Conservation (phyloP, 1,140 invertebrate species). For the Dinothrombium tinctorium region DNA sequence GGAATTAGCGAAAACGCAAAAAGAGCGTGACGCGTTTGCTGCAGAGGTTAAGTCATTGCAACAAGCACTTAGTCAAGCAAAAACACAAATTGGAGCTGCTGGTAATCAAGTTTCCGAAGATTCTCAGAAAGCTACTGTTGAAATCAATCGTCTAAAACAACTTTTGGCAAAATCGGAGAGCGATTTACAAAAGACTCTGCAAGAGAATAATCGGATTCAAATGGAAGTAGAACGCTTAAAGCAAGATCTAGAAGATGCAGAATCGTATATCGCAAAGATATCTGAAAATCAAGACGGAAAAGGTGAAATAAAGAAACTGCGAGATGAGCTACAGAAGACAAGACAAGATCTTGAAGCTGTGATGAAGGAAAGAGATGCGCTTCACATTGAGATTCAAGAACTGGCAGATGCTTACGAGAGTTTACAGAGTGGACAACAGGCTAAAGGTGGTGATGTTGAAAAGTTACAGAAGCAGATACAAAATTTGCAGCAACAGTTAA, state of each 20-base stretch:
- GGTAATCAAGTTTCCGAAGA: not conserved
- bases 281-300: conserved; percentile 6
- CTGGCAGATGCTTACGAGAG: conserved; percentile 10
- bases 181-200: conserved; percentile 16
- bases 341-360: conserved; percentile 29
- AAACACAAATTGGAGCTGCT: not conserved
- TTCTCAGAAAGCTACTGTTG: conserved; percentile 11
- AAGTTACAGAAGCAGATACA: conserved; percentile 42
- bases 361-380: conserved; percentile 16
- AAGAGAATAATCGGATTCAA: conserved; percentile 17
- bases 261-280: conserved; percentile 15
- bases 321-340: conserved; percentile 44
- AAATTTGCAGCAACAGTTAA: conserved; percentile 42
- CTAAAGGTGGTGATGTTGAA: too few species aligned
- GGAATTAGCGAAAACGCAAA: conserved; percentile 38
- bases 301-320: conserved; percentile 46
- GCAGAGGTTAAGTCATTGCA: conserved; percentile 15
- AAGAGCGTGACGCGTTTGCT: conserved; percentile 27
- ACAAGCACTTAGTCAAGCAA: conserved; percentile 1
- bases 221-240: conserved; percentile 53
- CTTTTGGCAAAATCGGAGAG: conserved; percentile 15
- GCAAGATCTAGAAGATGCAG: conserved; percentile 39
- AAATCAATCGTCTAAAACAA: conserved; percentile 14
- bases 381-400: conserved; percentile 15
- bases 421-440: not conserved